Percentiles rank a stretch among this genome's conserved stretches.
Conservation (phyloP, 2,797 vertebrate genomes). For the Leptoclinus maculatus region DNA sequence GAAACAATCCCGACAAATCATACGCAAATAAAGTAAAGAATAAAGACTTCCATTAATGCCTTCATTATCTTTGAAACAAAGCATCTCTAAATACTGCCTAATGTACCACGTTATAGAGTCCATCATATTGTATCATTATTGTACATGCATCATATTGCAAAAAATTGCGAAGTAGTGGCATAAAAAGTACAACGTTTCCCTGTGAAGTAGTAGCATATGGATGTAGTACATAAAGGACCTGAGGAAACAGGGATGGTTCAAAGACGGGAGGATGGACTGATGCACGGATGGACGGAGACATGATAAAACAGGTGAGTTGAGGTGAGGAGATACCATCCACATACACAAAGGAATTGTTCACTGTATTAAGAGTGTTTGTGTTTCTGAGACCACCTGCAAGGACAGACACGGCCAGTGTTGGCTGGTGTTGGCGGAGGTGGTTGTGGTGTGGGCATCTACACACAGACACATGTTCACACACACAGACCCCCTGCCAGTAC, state of each 20-base stretch:
- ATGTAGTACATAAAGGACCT: not conserved
- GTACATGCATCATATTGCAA: not conserved
- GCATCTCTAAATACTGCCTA: not conserved
- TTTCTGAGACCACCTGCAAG: slow-evolving; percentile 46
- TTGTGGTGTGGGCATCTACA: not conserved
- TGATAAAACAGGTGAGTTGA: slow-evolving; percentile 9
- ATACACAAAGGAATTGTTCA: not conserved
- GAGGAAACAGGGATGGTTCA: not conserved
- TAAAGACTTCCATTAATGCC: not conserved
- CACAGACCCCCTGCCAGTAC: slow-evolving; percentile 41
- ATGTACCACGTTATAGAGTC: not conserved
- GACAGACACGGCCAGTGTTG: slow-evolving; percentile 33
- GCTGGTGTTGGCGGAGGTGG: slow-evolving; percentile 25
- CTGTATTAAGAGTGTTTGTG: not conserved
- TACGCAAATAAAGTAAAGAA: not conserved
- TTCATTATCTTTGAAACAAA: not conserved
- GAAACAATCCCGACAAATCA: not conserved
- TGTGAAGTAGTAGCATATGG: not conserved
- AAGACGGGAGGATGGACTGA: not conserved
- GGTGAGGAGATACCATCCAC: slow-evolving; percentile 3
- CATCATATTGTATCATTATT: not conserved
- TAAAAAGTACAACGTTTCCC: not conserved
- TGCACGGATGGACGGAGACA: not conserved
- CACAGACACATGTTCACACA: slow-evolving; percentile 13
- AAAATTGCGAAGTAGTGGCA: not conserved